A percentile compares a stretch with the other conserved stretches of the same genome.
phyloP scores from a whole-genome alignment of 2,888 invertebrate species.

The Cryptocheilus praepositus region DNA sequence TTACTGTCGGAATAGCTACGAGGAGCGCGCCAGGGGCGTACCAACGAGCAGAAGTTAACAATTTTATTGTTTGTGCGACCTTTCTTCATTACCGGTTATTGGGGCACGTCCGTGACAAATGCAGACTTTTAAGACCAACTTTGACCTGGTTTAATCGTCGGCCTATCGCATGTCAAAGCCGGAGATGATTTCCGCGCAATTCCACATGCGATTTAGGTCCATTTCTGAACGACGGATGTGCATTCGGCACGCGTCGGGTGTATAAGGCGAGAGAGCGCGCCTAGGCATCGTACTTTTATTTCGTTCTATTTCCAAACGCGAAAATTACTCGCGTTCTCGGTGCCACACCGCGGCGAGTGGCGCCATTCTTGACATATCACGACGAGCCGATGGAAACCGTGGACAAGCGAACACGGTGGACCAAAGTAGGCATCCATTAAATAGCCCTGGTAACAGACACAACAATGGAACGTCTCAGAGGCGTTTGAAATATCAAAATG shows the following conservation, averaged over 20 bases:
- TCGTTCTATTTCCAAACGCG: conserved; percentile 58
- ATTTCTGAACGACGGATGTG: background rate
- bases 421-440: conserved; percentile 7
- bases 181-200: too few relatives aligned
- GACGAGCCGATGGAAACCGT: conserved; percentile 34
- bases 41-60: too few relatives aligned
- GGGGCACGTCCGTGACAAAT: too few relatives aligned
- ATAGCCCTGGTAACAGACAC: background rate
- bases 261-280: conserved; percentile 2
- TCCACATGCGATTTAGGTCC: background rate
- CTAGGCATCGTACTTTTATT: conserved; percentile 43
- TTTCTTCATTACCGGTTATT: too few relatives aligned
- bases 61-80: too few relatives aligned
- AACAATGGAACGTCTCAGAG: too few relatives aligned
- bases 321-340: conserved; percentile 58
- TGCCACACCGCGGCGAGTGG: conserved; percentile 39
- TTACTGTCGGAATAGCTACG: too few relatives aligned
- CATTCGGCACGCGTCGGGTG: background rate
- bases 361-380: conserved; percentile 60
- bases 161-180: too few relatives aligned
- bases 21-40: too few relatives aligned
- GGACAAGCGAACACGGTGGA: conserved; percentile 14
- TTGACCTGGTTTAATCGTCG: too few relatives aligned
- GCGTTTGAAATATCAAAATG: too few relatives aligned
- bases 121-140: too few relatives aligned